Percentiles rank a stretch among this genome's conserved stretches.
Conservation (phyloP, 1,140 invertebrate species). For the Listronotus bonariensis region DNA sequence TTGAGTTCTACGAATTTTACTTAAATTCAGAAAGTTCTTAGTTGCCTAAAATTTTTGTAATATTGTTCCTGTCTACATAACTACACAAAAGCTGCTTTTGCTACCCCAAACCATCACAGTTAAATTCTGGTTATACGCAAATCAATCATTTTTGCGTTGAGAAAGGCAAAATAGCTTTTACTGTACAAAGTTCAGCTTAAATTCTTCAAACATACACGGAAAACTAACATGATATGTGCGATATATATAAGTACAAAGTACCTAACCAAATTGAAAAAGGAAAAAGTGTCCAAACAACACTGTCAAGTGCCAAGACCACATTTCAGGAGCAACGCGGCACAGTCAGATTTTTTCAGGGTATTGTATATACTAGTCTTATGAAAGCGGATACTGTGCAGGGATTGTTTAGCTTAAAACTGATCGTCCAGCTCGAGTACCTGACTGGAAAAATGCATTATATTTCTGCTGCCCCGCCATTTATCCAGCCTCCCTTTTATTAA, state of each 20-base stretch:
- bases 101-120: too few species aligned
- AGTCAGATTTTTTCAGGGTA: constrained; percentile 55
- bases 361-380: constrained; percentile 58
- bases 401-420: constrained; percentile 30
- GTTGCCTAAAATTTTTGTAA: too few species aligned
- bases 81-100: too few species aligned
- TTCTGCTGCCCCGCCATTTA: constrained; percentile 36
- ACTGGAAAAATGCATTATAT: constrained; percentile 34
- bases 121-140: too few species aligned
- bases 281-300: constrained; percentile 10
- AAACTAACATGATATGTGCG: too few species aligned
- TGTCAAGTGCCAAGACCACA: constrained; percentile 1
- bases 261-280: constrained; percentile 2
- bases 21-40: too few species aligned
- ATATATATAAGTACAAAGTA: constrained; percentile 4
- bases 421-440: constrained; percentile 40
- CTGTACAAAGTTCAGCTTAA: too few species aligned
- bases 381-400: constrained; percentile 36
- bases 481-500: constrained; percentile 30
- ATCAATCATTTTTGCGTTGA: too few species aligned
- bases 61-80: too few species aligned
- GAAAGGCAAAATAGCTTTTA: too few species aligned
- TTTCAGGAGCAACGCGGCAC: constrained; percentile 40
- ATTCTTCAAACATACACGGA: too few species aligned
- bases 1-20: too few species aligned